Evolutionary conservation across 1,140 invertebrate genomes (phyloP).

Genomic region (Diplogasteroides magnus): DNA sequence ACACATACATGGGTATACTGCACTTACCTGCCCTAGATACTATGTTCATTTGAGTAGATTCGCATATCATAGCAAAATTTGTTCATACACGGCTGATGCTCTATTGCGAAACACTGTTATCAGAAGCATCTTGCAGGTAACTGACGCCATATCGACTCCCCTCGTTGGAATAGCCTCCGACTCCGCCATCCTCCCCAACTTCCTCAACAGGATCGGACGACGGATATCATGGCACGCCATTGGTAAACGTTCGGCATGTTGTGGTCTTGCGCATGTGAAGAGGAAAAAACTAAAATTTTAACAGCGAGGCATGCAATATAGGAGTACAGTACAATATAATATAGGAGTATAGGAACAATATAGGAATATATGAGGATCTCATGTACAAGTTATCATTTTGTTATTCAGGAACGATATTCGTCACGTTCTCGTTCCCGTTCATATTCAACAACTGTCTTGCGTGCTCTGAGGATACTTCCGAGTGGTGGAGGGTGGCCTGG

Average conservation of each 20-base stretch:
- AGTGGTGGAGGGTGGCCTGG: constrained; percentile 76
- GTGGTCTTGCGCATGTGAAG: no score
- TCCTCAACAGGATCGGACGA: constrained; percentile 68
- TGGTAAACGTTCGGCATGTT: no score
- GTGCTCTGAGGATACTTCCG: constrained; percentile 62
- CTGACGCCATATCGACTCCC: constrained; percentile 80
- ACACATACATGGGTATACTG: no score
- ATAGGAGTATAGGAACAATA: not conserved
- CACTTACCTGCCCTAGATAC: no score
- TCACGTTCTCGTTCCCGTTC: constrained; percentile 77
- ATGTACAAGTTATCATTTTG: no score
- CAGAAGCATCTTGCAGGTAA: constrained; percentile 62
- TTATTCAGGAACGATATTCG: constrained; percentile 69
- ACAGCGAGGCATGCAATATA: not conserved
- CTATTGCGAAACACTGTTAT: no score
- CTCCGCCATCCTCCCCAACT: constrained; percentile 61
- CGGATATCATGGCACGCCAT: constrained; percentile 86
- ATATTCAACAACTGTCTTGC: constrained; percentile 76
- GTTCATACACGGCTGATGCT: no score
- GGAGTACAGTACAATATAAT: not conserved
- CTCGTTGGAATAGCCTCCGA: constrained; percentile 83
- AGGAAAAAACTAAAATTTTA: not conserved
- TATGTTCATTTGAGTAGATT: no score
- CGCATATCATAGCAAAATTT: no score
- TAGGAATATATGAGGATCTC: not conserved